phyloP scores from a whole-genome alignment of 2,888 invertebrate species.

The Neoascia interrupta region DNA sequence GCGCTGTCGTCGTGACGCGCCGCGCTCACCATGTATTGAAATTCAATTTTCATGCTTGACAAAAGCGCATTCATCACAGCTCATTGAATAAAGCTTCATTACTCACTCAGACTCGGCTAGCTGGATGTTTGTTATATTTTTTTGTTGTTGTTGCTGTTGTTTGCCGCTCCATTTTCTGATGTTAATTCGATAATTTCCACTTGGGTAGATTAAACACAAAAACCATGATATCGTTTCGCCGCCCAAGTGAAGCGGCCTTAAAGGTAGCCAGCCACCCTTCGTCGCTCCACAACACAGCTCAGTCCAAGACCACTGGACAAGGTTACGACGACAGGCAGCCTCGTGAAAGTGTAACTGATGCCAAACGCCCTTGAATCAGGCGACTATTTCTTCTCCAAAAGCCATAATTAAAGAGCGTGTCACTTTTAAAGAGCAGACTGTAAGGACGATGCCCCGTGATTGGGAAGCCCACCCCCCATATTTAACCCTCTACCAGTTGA shows the following conservation, averaged over 20 bases:
- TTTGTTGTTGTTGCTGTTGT: conserved; percentile 18
- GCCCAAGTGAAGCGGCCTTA: conserved; percentile 36
- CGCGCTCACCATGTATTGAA: conserved; percentile 43
- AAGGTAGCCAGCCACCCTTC: too few species aligned
- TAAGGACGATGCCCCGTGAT: conserved; percentile 15
- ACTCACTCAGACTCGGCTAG: conserved; percentile 38
- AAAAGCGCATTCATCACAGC: conserved; percentile 67
- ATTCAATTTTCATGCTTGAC: conserved; percentile 69
- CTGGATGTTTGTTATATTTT: too few species aligned
- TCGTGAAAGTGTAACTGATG: conserved; percentile 35
- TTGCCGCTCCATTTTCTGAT: conserved; percentile 49
- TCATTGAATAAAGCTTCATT: conserved; percentile 66
- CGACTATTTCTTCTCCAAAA: too few species aligned
- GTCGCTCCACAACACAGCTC: background rate
- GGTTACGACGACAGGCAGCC: conserved; percentile 28
- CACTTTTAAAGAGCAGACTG: background rate
- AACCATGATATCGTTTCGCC: conserved; percentile 54
- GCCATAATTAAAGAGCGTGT: background rate
- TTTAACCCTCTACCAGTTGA: conserved; percentile 5
- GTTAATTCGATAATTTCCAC: conserved; percentile 69
- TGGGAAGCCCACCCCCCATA: background rate
- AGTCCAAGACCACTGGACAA: conserved; percentile 30
- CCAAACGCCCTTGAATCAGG: conserved; percentile 39
- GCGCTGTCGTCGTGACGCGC: too few species aligned
- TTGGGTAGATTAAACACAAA: conserved; percentile 62